phyloP scores from a whole-genome alignment of 2,113 vertebrate species.

The Mormoops blainvillei region DNA sequence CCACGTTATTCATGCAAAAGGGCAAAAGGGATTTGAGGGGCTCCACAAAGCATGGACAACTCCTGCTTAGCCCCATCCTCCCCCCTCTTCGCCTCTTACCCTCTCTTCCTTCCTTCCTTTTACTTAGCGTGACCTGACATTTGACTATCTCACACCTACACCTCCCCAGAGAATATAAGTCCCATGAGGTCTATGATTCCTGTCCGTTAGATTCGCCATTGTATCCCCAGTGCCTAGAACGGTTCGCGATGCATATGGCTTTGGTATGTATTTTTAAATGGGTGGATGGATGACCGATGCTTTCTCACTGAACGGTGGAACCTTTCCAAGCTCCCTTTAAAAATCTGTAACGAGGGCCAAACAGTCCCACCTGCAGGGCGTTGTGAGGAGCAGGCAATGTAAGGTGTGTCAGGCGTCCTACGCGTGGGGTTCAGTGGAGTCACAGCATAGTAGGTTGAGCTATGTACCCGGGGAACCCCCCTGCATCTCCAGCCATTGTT shows the following conservation, averaged over 20 bases:
- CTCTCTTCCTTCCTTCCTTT: background rate
- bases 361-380: background rate
- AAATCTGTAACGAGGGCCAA: background rate
- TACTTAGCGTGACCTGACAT: fast-evolving
- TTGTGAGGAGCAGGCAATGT: fast-evolving
- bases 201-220: fast-evolving
- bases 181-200: fast-evolving
- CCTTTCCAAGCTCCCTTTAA: background rate
- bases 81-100: fast-evolving
- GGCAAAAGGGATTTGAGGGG: background rate
- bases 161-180: background rate
- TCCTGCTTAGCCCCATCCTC: fast-evolving
- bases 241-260: fast-evolving
- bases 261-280: background rate
- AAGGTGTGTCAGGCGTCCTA: fast-evolving
- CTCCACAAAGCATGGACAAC: fast-evolving
- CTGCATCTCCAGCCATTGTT: fast-evolving
- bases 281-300: no score
- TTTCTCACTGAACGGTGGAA: background rate
- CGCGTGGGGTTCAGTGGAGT: fast-evolving
- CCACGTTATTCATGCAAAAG: fast-evolving
- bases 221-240: background rate
- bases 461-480: fast-evolving
- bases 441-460: fast-evolving
- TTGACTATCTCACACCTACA: fast-evolving